A percentile compares a stretch with the other conserved stretches of the same genome.
Conservation (phyloP, 2,888 invertebrate species). For the Diarsia mendica region DNA sequence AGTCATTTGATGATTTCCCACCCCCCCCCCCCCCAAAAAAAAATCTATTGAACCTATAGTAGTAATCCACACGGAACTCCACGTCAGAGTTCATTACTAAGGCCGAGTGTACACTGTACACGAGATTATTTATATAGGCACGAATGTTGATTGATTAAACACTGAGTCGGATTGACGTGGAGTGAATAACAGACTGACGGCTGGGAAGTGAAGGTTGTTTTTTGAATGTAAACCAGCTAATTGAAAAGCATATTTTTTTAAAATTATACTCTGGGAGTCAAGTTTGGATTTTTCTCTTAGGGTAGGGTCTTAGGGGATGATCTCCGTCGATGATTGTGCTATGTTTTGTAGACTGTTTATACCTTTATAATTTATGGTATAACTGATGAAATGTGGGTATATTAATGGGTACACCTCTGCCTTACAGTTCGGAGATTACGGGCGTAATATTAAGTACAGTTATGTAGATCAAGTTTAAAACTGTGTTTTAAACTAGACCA, state of each 20-base stretch:
- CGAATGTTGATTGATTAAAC: conserved; percentile 58
- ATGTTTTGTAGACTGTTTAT: neutral
- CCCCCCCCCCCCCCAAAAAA: too few species aligned
- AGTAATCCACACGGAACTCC: neutral
- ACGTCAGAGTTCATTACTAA: conserved; percentile 35
- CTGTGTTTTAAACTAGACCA: too few species aligned
- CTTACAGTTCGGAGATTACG: too few species aligned
- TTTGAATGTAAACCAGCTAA: conserved; percentile 16
- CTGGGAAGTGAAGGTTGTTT: conserved; percentile 9
- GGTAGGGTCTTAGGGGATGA: too few species aligned
- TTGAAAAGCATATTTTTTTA: neutral
- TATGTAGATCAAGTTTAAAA: too few species aligned
- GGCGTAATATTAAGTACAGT: too few species aligned
- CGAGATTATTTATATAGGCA: conserved; percentile 30
- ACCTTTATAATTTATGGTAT: too few species aligned
- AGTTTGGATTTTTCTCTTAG: neutral
- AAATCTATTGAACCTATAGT: neutral
- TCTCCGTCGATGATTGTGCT: neutral
- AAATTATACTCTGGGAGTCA: neutral
- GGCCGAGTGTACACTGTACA: conserved; percentile 21
- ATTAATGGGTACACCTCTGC: too few species aligned
- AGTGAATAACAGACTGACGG: conserved; percentile 27
- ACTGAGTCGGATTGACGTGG: conserved; percentile 36
- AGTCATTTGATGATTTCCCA: too few species aligned
- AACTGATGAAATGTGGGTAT: too few species aligned